Conservation (phyloP, 2,113 vertebrate species). For the Pithys albifrons region DNA sequence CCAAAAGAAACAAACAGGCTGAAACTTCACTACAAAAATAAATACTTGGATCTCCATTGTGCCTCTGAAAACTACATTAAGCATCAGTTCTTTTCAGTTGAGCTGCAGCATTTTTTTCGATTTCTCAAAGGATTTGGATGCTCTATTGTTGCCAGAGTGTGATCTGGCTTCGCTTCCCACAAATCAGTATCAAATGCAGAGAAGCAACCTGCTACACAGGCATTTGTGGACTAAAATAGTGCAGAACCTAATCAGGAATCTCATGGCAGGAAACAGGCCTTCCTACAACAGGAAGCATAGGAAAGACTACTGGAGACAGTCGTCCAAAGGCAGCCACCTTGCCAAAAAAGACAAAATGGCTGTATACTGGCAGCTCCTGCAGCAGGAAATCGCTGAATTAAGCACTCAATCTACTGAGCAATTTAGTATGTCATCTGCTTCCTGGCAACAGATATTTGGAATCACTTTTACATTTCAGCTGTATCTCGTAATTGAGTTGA, state of each 20-base stretch:
- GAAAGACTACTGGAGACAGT: conserved; percentile 83
- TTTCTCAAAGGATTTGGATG: conserved; percentile 58
- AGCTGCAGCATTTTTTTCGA: not conserved
- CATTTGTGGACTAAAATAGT: conserved; percentile 78
- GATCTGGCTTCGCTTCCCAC: conserved; percentile 60
- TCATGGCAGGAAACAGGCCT: conserved; percentile 81
- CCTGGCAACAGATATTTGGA: conserved; percentile 80
- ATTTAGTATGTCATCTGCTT: conserved; percentile 84
- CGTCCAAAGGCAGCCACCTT: conserved; percentile 63
- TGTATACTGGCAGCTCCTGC: conserved; percentile 70
- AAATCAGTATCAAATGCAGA: conserved; percentile 64
- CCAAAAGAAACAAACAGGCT: not conserved
- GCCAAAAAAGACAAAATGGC: conserved; percentile 83
- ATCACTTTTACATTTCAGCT: conserved; percentile 71
- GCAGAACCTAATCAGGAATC: conserved; percentile 76
- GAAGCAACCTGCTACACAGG: conserved; percentile 50
- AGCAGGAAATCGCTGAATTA: conserved; percentile 81
- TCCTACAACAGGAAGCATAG: conserved; percentile 80
- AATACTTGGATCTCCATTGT: not conserved
- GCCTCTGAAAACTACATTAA: not conserved
- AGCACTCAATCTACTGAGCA: conserved; percentile 79
- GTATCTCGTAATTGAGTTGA: conserved; percentile 65
- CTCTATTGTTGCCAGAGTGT: conserved; percentile 25
- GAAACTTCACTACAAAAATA: not conserved
- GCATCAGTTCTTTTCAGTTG: not conserved